Conservation (phyloP, 2,888 invertebrate species). For the Leptodirus hochenwartii region DNA sequence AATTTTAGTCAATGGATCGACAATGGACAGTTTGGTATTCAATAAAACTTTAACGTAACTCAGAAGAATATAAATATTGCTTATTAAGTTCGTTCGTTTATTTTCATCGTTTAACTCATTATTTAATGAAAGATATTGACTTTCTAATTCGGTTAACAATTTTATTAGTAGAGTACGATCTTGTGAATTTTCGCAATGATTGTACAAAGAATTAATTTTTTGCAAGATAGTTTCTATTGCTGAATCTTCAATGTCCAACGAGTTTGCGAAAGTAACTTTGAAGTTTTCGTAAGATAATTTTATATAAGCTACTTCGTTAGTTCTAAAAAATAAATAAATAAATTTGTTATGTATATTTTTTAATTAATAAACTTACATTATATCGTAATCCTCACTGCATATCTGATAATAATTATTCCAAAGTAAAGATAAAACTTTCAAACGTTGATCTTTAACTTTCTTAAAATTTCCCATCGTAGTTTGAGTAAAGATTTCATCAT, state of each 20-base stretch:
- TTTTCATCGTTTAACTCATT: conserved; percentile 1
- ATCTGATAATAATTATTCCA: conserved; percentile 10
- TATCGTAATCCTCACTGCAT: conserved; percentile 7
- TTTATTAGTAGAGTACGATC: not conserved
- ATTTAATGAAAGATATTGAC: too few relatives aligned
- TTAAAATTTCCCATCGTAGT: conserved; percentile 8
- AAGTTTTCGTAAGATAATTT: not conserved
- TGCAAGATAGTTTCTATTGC: too few relatives aligned
- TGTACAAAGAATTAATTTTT: too few relatives aligned
- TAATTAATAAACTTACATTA: conserved; percentile 8
- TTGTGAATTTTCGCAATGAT: not conserved
- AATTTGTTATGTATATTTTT: too few relatives aligned
- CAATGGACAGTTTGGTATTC: conserved; percentile 43
- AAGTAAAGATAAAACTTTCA: conserved; percentile 4
- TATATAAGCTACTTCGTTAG: conserved; percentile 2
- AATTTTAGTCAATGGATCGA: conserved; percentile 73
- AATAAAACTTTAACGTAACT: conserved; percentile 38
- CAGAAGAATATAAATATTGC: conserved; percentile 24
- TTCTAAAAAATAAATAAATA: too few relatives aligned
- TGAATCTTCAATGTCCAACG: too few relatives aligned
- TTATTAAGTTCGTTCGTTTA: conserved; percentile 11
- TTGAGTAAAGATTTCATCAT: too few relatives aligned
- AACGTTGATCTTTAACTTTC: conserved; percentile 5
- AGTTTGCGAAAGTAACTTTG: conserved; percentile 1
- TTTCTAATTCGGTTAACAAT: too few relatives aligned